A percentile compares a stretch with the other conserved stretches of the same genome.
Conservation (phyloP, 2,888 invertebrate genomes). For the Tinea semifulvella region DNA sequence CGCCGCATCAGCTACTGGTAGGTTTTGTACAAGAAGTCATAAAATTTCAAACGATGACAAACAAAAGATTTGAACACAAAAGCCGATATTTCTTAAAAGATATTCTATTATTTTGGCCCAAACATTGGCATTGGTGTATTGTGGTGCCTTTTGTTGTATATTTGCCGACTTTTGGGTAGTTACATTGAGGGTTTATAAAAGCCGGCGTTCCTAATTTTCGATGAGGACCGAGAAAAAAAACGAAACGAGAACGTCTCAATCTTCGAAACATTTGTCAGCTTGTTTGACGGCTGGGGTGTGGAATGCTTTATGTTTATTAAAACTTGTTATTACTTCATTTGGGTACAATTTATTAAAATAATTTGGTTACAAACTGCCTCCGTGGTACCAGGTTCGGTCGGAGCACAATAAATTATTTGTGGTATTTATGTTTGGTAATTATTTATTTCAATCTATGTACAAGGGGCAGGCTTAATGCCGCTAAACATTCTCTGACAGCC, state of each 20-base stretch:
- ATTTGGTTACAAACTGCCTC: too few species aligned
- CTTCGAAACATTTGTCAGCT: not conserved
- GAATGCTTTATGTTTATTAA: not conserved
- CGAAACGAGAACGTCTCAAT: slow-evolving; percentile 3
- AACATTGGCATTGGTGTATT: slow-evolving; percentile 61
- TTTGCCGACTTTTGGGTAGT: slow-evolving; percentile 64
- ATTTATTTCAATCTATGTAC: too few species aligned
- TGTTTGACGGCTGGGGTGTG: not conserved
- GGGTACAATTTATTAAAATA: too few species aligned
- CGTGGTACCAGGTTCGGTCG: too few species aligned
- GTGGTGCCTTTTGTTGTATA: slow-evolving; percentile 52
- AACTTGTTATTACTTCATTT: too few species aligned
- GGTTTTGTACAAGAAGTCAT: slow-evolving; percentile 56
- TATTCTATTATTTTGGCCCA: slow-evolving; percentile 55
- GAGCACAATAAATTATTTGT: too few species aligned
- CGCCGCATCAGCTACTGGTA: slow-evolving; percentile 51
- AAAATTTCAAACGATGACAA: slow-evolving; percentile 15
- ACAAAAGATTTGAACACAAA: slow-evolving; percentile 50
- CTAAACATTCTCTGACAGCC: too few species aligned
- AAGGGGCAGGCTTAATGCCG: too few species aligned
- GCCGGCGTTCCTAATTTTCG: slow-evolving; percentile 23
- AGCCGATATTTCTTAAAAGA: slow-evolving; percentile 42
- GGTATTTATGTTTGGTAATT: too few species aligned
- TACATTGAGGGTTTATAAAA: slow-evolving; percentile 37
- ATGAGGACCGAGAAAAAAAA: slow-evolving; percentile 28